Conservation (phyloP, 2,797 vertebrate genomes). For the Neosilurus hyrtlii region DNA sequence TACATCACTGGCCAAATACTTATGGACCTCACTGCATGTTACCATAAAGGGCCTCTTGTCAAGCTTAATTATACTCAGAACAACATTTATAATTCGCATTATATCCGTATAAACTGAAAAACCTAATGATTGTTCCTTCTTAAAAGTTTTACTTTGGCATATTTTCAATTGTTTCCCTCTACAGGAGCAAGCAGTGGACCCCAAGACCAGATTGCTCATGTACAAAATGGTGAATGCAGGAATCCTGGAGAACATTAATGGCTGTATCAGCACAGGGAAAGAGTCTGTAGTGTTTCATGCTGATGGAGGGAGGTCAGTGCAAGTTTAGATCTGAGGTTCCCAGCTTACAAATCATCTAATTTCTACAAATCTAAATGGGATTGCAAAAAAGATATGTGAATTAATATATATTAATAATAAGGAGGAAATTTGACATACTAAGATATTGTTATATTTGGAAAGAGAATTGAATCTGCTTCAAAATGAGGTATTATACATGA, state of each 20-base stretch:
- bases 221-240: slow-evolving; percentile 95
- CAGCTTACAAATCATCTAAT: too few relatives aligned
- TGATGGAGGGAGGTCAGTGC: slow-evolving; percentile 84
- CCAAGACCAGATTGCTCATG: slow-evolving; percentile 91
- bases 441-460: too few relatives aligned
- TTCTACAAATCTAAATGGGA: too few relatives aligned
- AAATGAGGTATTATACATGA: too few relatives aligned
- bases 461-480: too few relatives aligned
- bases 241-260: slow-evolving; percentile 89
- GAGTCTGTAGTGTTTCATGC: slow-evolving; percentile 97
- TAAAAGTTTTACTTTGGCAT: not conserved
- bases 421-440: too few relatives aligned
- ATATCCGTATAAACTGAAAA: not conserved
- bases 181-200: slow-evolving; percentile 95
- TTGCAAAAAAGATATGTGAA: too few relatives aligned
- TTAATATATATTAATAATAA: too few relatives aligned
- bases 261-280: slow-evolving; percentile 96
- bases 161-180: not conserved
- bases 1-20: too few relatives aligned
- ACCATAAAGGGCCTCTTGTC: not conserved
- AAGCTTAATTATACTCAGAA: not conserved
- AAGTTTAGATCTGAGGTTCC: too few relatives aligned
- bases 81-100: not conserved
- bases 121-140: not conserved
- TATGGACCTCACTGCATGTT: too few relatives aligned